phyloP scores from a whole-genome alignment of 2,113 vertebrate genomes.

The human (Homo sapiens) region GRCh38 chr6:129946501-129947000 shows the following conservation, averaged over 20 bases:
- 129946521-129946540: background rate
- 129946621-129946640: background rate
- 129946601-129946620: background rate
- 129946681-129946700: background rate
- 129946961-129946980: slow-evolving; percentile 77
- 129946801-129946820: background rate
- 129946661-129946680: background rate
- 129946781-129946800: background rate
- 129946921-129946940: slow-evolving; percentile 45
- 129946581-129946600: background rate
- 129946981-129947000: slow-evolving; percentile 64
- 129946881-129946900: slow-evolving; percentile 59
- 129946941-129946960: slow-evolving; percentile 59
- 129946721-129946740: background rate
- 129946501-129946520: background rate
- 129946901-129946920: slow-evolving; percentile 54
- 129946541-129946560: background rate
- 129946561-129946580: background rate
- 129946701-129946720: background rate
- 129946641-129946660: background rate
- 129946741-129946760: background rate
- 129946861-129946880: slow-evolving; percentile 30
- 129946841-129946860: background rate
- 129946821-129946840: background rate
- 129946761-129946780: background rate